These are phyloP conservation scores for Aspiorhynchus laticeps DNA, from an alignment of 2,113 vertebrate species.

Conservation along the genomic window DNA sequence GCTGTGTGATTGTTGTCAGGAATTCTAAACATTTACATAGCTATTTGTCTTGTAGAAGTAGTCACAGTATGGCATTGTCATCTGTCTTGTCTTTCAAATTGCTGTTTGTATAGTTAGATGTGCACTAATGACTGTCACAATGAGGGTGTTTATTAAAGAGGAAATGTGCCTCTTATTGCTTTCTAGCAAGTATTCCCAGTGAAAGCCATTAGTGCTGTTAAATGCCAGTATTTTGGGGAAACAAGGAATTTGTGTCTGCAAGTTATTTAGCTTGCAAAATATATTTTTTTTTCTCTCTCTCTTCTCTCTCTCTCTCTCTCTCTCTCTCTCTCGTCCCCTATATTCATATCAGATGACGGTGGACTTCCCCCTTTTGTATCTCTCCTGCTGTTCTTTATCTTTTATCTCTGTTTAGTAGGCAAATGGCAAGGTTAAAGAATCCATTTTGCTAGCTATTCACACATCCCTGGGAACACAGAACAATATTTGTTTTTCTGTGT, in stretches of 20 bases:
- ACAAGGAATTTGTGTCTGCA: neutral
- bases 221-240: neutral
- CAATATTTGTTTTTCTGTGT: constrained; percentile 36
- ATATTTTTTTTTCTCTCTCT: constrained; percentile 34
- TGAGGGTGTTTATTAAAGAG: neutral
- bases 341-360: constrained; percentile 48
- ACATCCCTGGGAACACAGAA: constrained; percentile 47
- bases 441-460: constrained; percentile 65
- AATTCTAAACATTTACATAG: constrained; percentile 18
- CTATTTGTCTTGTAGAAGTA: neutral
- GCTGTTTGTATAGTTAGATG: neutral
- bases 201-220: neutral
- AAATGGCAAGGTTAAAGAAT: constrained; percentile 72
- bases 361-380: constrained; percentile 58
- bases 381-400: constrained; percentile 56
- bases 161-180: neutral
- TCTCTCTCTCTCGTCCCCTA: neutral
- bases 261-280: constrained; percentile 18
- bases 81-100: neutral
- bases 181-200: neutral
- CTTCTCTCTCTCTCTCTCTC: constrained; percentile 35
- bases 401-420: constrained; percentile 76
- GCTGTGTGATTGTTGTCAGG: neutral
- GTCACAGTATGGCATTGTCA: neutral
- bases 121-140: neutral